Conservation (phyloP, 2,113 vertebrate species). For the Tragelaphus buxtoni region DNA sequence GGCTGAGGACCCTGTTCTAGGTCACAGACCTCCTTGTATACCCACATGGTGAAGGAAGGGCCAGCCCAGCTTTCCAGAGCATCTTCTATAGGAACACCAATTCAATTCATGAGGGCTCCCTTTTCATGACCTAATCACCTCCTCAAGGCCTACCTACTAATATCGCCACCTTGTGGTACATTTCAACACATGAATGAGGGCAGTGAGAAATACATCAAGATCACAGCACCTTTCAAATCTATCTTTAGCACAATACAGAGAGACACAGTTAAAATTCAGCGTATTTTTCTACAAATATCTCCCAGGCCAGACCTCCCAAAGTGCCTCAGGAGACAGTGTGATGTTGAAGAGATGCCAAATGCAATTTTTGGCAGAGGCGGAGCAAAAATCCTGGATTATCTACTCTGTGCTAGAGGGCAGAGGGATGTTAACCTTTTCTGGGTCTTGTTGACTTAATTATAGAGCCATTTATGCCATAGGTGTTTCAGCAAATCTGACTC, state of each 20-base stretch:
- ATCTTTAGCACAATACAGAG: background rate
- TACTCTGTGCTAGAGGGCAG: background rate
- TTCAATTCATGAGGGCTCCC: background rate
- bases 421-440: conserved; percentile 9
- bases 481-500: conserved; percentile 19
- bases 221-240: background rate
- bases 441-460: conserved; percentile 50
- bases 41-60: background rate
- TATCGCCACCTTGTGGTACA: background rate
- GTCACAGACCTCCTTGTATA: background rate
- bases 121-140: background rate
- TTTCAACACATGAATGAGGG: background rate
- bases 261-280: background rate
- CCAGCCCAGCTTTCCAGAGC: background rate
- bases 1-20: background rate
- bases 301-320: background rate
- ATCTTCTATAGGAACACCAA: background rate
- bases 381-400: conserved; percentile 53
- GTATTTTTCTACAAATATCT: conserved; percentile 12
- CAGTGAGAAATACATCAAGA: background rate
- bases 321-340: background rate
- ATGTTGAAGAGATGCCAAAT: conserved; percentile 54
- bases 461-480: conserved; percentile 12
- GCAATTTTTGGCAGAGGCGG: conserved; percentile 40
- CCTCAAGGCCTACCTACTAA: too few species aligned